Percentiles rank a stretch among this genome's conserved stretches.
These are phyloP conservation scores for Alouatta palliata DNA, from an alignment of 2,113 vertebrate genomes.

Conservation along the genomic window DNA sequence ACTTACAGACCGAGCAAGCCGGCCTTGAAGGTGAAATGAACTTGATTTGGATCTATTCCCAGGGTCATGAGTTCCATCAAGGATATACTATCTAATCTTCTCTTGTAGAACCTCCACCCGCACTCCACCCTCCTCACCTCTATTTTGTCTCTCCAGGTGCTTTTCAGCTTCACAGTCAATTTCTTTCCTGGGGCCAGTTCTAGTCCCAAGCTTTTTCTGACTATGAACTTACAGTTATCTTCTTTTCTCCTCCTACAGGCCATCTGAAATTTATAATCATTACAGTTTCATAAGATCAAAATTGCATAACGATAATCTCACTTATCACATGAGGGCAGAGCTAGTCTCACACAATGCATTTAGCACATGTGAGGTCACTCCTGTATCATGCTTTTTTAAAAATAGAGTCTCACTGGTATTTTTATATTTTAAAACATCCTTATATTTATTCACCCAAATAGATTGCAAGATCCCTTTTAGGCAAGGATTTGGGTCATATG, in stretches of 20 bases:
- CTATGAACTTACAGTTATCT: background rate
- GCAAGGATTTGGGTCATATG: background rate
- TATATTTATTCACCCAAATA: background rate
- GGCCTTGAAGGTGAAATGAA: background rate
- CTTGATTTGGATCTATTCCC: background rate
- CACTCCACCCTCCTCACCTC: background rate
- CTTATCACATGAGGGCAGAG: background rate
- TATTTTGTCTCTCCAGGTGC: background rate
- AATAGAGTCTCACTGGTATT: background rate
- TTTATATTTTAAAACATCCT: background rate
- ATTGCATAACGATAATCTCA: background rate
- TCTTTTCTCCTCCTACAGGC: background rate
- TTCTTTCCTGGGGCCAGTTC: background rate
- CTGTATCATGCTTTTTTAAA: background rate
- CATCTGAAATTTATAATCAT: background rate
- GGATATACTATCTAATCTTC: background rate
- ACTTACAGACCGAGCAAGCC: background rate
- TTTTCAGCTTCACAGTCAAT: background rate
- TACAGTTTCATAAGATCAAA: background rate
- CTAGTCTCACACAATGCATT: background rate
- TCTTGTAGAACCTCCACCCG: background rate
- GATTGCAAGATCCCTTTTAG: background rate
- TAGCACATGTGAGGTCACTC: background rate
- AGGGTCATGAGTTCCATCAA: background rate
- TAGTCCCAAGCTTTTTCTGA: background rate